Evolutionary conservation across 2,113 vertebrate genomes (phyloP).

Genomic region (Misgurnus anguillicaudatus): DNA sequence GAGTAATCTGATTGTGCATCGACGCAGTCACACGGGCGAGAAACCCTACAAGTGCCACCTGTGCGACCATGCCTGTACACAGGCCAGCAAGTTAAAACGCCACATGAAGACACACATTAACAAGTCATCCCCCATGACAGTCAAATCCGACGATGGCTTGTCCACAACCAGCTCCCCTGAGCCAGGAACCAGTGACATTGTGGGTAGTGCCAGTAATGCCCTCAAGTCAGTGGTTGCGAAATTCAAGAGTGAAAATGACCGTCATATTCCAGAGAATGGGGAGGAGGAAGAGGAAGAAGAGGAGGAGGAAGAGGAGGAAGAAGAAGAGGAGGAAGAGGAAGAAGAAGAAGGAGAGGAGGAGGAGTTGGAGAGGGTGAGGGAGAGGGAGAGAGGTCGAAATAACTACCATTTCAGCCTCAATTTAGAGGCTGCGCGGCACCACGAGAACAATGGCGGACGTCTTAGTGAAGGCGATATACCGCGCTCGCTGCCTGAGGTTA

Average conservation of each 20-base stretch:
- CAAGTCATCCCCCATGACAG: constrained; percentile 94
- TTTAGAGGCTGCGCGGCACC: constrained; percentile 89
- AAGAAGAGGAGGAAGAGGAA: constrained; percentile 94
- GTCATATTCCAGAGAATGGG: constrained; percentile 90
- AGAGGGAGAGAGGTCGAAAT: constrained; percentile 81
- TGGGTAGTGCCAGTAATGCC: constrained; percentile 94
- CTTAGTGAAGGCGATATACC: constrained; percentile 80
- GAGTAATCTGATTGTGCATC: constrained; percentile 98
- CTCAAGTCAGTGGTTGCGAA: constrained; percentile 98
- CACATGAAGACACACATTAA: constrained; percentile 99
- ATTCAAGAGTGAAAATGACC: constrained; percentile 91
- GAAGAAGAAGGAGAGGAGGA: constrained; percentile 90
- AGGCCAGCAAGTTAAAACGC: constrained; percentile 98
- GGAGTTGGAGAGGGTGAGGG: constrained; percentile 83
- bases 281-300: constrained; percentile 96
- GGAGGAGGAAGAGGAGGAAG: constrained; percentile 95
- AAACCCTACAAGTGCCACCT: constrained; percentile 99
- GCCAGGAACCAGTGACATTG: constrained; percentile 93
- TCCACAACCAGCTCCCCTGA: constrained; percentile 96
- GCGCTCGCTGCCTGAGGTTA: constrained; percentile 90
- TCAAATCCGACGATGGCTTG: constrained; percentile 95
- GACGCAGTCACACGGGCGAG: constrained; percentile 98
- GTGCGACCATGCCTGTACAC: constrained; percentile 98
- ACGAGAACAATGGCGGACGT: constrained; percentile 83
- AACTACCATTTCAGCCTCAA: constrained; percentile 93